These are phyloP conservation scores for Siniperca scherzeri DNA, from an alignment of 2,797 vertebrate genomes.

Conservation along the genomic window DNA sequence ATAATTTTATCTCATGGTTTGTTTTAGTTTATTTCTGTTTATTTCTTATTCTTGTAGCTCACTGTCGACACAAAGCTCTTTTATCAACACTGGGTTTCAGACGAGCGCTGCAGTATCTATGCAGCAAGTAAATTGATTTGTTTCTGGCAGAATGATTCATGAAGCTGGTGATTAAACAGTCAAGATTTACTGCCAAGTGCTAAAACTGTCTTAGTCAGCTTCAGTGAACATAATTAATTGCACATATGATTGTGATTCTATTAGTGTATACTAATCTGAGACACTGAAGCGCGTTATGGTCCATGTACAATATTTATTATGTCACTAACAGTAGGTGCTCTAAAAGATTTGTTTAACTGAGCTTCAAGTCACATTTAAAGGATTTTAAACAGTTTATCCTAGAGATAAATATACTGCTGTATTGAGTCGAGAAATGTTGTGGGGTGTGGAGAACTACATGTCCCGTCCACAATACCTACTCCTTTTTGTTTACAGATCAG, in stretches of 20 bases:
- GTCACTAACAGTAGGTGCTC: not conserved
- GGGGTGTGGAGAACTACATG: not conserved
- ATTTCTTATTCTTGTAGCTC: not conserved
- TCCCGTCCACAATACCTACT: not conserved
- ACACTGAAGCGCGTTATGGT: not conserved
- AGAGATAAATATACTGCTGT: not conserved
- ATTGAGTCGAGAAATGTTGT: not conserved
- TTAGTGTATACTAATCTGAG: not conserved
- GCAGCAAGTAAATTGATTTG: not conserved
- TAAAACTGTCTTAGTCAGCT: not conserved
- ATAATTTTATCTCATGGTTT: not conserved
- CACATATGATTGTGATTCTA: not conserved
- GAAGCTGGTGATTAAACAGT: not conserved
- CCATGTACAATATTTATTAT: not conserved
- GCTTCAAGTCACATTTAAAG: not conserved
- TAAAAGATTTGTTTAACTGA: not conserved
- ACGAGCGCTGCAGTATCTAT: not conserved
- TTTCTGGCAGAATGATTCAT: not conserved
- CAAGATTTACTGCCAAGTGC: not conserved
- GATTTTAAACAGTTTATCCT: not conserved
- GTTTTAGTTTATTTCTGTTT: not conserved
- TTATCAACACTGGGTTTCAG: not conserved
- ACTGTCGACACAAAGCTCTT: not conserved
- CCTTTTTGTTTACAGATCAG: slow-evolving; percentile 29
- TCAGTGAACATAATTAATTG: not conserved